Conservation (phyloP, 2,113 vertebrate genomes). For the Amphiprion percula region DNA sequence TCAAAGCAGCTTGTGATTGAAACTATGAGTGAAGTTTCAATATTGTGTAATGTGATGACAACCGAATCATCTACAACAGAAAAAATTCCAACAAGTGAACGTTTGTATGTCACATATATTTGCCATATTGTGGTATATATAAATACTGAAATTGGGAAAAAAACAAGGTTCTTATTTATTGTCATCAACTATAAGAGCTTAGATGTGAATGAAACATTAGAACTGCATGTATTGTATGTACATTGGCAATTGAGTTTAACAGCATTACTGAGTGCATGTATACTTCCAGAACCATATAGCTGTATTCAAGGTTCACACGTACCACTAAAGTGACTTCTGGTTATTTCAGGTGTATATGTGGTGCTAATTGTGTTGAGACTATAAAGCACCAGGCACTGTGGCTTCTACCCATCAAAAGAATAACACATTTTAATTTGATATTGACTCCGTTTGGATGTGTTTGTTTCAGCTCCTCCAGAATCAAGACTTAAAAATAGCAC, state of each 20-base stretch:
- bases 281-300: background rate
- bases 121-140: background rate
- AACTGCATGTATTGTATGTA: no score
- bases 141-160: background rate
- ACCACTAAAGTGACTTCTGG: conserved; percentile 3
- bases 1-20: no score
- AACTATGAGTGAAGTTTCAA: no score
- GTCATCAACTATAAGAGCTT: no score
- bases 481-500: conserved; percentile 52
- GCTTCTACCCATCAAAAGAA: conserved; percentile 53
- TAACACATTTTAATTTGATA: conserved; percentile 82
- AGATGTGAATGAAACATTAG: no score
- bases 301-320: background rate
- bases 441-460: conserved; percentile 65
- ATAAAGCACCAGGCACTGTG: conserved; percentile 37
- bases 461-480: conserved; percentile 39
- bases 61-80: background rate
- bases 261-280: background rate
- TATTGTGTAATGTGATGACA: background rate
- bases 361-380: conserved; percentile 77
- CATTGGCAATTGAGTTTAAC: no score
- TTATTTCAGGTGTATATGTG: conserved; percentile 18
- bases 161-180: no score
- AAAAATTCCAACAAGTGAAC: background rate
- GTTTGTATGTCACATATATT: background rate